Base-by-base conservation (phyloP, 2,113 vertebrate species). In the Pollimyrus isidori region DNA sequence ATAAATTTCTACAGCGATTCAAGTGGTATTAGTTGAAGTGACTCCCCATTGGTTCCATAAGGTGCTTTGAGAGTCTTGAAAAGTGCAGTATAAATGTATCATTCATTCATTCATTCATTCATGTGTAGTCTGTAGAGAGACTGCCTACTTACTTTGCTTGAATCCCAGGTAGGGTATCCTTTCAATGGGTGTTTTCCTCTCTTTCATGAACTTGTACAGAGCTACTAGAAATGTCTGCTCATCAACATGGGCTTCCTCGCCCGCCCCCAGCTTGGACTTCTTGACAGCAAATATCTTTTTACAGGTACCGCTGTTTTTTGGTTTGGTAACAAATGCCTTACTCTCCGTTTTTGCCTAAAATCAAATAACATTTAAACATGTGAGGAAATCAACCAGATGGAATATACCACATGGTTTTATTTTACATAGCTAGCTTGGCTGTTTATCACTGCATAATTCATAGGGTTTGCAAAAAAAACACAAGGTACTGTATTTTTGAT, bases 141-240 rank as follows among this genome's bases (percentile, higher is more conserved):
- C 92, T 82, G 87, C 9, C 30, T 87, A 97, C 98, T 98, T 96
- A 98, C 98, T 99, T 94, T 99, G 98, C 93, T 99, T 99, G 95
- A 99, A 99, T 93, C 98, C 98, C 89, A 99, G 97, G 95, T 98
- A 99, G 87, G 98, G 98, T 95, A 99, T 98, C 94, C 97, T 96
- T 94, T 99, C 98, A 92, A 99, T 99, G 88, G 98, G 97, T 23
- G 97, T 98, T 95, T 97, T 97, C 92, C 98, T 95, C 88, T 98
- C 97, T 96, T 98, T 98, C 98, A 99, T 99, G 93, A 98, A 98
- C 94, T 98, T 98, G 95, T 99, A 99, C 93, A 99, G 97, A 87
- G 95, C 95, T 91, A 98, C 98, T 91, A 99, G 93, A 95, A 99
- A 99, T 90, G 97, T 95, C 94, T 99, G 98, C 92, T 99, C 98